phyloP scores from a whole-genome alignment of 2,113 vertebrate species.

The Calonectris borealis region DNA sequence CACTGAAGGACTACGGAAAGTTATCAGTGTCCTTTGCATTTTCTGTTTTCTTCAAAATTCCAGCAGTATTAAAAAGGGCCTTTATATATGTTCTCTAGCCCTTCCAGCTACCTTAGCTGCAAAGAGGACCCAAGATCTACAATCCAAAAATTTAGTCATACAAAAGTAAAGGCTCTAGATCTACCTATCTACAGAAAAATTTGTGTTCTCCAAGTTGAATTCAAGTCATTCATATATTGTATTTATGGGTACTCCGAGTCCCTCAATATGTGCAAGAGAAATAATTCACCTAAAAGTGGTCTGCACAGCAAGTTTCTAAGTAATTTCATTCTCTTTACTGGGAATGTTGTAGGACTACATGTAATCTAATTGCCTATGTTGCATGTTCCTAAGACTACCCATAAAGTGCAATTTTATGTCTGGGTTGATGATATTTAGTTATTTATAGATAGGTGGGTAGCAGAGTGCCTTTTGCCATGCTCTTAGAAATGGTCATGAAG shows the following conservation, averaged over 20 bases:
- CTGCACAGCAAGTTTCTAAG: not conserved
- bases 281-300: not conserved
- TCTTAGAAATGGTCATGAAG: constrained; percentile 10
- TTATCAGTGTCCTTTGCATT: not conserved
- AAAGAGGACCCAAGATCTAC: not conserved
- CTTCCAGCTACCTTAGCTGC: not conserved
- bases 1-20: not conserved
- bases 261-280: not conserved
- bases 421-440: constrained; percentile 16
- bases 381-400: not conserved
- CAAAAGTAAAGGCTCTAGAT: not conserved
- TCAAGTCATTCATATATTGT: not conserved
- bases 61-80: not conserved
- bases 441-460: constrained; percentile 35
- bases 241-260: not conserved
- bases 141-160: not conserved
- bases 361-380: constrained; percentile 31
- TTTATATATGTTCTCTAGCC: not conserved
- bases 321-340: constrained; percentile 47
- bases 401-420: constrained; percentile 39
- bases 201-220: not conserved
- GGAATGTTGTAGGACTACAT: not conserved
- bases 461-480: not conserved
- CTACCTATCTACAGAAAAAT: not conserved
- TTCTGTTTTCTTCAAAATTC: not conserved